Base-by-base conservation (phyloP, 1,140 invertebrate species). In the Drosophila ogumai region DNA sequence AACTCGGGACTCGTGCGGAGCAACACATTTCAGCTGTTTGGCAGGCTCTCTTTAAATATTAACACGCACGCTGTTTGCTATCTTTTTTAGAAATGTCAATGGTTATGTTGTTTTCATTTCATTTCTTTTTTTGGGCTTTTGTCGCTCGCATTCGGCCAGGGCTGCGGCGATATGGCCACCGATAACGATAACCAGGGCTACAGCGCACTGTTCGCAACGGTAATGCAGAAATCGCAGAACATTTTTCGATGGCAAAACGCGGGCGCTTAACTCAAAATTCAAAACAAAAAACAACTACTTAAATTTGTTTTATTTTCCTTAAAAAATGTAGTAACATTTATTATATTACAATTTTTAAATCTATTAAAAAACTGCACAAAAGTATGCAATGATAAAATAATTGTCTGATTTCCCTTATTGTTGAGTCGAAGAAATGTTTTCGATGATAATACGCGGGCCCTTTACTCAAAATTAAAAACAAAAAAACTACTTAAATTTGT, bases 21-120 rank as follows among this genome's bases (percentile, higher is more conserved):
- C 56, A 84, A 84, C 71, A 82, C 81, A 82, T 82, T 58, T 65
- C 75, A 54, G 43, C 67, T 75, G 40, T 40, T 54, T 15, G 32
- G 12, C 50, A 36, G 50, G 8, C 52, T 59, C 44, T 64, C 38
- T n/a, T 60, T n/a, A 55, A 60, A 68, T 75, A 61, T 74, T 65
- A 64, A 36, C 76, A 41, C 58, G 54, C 22, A 34, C 54, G 44
- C 65, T 56, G n/a, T 54, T 69, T 63, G 10, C 41, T 80, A 56
- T 67, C 47, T 67, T 12, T 15, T 8, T 55, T 58, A 38, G 19
- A 28, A 55, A 54, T 67, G 56, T 79, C 43, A 50, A 74, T 54
- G 68, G 36, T 46, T 60, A 43, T 66, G 31, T 64, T 82, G 49
- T 47, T 67, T 52, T 43, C 31, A 28, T 40, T 34, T 47, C 43